Percentiles rank a stretch among this genome's conserved stretches.
Evolutionary conservation across 2,797 vertebrate species (phyloP).

Genomic region (Momotus momota): DNA sequence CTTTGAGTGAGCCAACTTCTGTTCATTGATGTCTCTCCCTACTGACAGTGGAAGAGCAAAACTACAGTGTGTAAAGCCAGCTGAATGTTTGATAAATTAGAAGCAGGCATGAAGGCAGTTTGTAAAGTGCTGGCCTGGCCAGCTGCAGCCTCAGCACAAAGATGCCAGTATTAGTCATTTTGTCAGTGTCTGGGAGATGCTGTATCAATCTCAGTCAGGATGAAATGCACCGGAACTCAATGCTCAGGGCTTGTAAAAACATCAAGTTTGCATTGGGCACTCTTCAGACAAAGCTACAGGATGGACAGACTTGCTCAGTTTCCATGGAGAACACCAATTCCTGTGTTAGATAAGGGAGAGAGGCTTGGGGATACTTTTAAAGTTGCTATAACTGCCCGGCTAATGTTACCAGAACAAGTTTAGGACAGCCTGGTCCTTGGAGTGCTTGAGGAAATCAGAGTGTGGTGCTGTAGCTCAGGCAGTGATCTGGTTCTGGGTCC

Average conservation of each 20-base stretch:
- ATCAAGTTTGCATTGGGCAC: rapidly evolving
- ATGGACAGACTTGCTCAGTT: background rate
- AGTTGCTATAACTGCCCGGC: background rate
- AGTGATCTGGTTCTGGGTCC: background rate
- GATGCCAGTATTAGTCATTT: background rate
- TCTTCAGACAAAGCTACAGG: background rate
- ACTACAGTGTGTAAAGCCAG: background rate
- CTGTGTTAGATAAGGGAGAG: background rate
- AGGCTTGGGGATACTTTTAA: background rate
- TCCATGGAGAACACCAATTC: background rate
- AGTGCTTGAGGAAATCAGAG: rapidly evolving
- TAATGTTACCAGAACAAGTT: background rate
- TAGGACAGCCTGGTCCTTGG: background rate
- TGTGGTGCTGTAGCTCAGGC: background rate
- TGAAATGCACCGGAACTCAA: background rate
- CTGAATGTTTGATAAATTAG: background rate
- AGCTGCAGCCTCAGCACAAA: background rate
- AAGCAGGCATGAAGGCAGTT: background rate
- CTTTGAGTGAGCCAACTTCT: background rate
- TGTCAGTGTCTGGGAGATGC: background rate
- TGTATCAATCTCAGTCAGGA: rapidly evolving
- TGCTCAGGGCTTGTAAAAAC: background rate
- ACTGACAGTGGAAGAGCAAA: background rate
- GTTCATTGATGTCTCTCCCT: rapidly evolving
- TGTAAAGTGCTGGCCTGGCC: background rate